A percentile compares a stretch with the other conserved stretches of the same genome.
These are phyloP conservation scores for Varecia variegata DNA, from an alignment of 2,797 vertebrate species.

Conservation along the genomic window DNA sequence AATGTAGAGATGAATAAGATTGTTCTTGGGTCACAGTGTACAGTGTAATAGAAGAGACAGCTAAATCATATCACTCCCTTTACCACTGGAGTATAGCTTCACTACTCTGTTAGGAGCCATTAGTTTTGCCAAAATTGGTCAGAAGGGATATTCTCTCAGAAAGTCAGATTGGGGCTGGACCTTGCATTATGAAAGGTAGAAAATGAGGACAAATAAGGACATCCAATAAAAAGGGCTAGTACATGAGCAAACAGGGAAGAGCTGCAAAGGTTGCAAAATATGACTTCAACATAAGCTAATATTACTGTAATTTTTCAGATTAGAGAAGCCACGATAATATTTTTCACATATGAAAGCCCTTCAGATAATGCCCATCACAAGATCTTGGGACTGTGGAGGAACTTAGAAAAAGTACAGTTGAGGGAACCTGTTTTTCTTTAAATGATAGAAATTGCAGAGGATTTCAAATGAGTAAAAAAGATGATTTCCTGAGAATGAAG, in stretches of 20 bases:
- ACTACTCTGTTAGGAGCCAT: background rate
- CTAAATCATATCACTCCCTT: background rate
- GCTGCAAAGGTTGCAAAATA: background rate
- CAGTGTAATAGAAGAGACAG: background rate
- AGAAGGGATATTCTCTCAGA: conserved; percentile 44
- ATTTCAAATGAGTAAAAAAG: background rate
- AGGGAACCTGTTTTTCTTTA: background rate
- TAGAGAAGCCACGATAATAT: background rate
- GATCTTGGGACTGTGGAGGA: background rate
- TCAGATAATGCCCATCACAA: background rate
- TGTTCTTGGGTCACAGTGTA: background rate
- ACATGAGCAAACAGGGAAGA: background rate
- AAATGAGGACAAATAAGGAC: background rate
- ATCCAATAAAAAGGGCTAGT: background rate
- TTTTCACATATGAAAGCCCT: background rate
- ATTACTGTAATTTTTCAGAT: background rate
- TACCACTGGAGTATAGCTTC: background rate
- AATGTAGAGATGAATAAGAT: conserved; percentile 2
- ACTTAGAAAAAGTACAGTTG: background rate
- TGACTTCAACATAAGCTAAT: background rate
- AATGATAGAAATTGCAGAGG: background rate
- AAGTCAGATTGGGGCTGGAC: background rate
- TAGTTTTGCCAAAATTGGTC: conserved; percentile 24
- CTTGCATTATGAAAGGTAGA: background rate
- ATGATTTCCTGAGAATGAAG: background rate